phyloP scores from a whole-genome alignment of 1,140 invertebrate species.

The Drosophila lacertosa region DNA sequence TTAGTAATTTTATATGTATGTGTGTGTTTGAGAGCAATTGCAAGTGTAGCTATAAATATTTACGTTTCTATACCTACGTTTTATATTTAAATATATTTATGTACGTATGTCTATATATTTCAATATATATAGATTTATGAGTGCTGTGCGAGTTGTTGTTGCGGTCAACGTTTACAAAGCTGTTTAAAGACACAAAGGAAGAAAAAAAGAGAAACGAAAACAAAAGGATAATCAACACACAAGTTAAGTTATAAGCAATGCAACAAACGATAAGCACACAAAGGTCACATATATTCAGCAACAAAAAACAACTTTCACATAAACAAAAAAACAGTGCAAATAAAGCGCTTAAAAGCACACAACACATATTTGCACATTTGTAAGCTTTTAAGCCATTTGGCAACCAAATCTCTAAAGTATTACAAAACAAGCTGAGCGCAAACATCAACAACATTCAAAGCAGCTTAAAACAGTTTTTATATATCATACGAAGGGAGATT shows the following conservation, averaged over 20 bases:
- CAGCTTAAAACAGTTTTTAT: constrained; percentile 2
- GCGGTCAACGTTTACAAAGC: constrained; percentile 48
- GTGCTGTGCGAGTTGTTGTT: constrained; percentile 4
- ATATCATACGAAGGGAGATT: neutral
- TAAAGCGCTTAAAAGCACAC: constrained; percentile 27
- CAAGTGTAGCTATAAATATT: constrained; percentile 6
- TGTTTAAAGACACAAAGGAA: constrained; percentile 41
- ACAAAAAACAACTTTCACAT: constrained; percentile 1
- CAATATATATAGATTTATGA: constrained; percentile 6
- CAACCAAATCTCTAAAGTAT: constrained; percentile 4
- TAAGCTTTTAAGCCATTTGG: constrained; percentile 17
- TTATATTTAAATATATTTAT: constrained; percentile 12
- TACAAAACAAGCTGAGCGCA: neutral
- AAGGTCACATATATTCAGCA: constrained; percentile 9
- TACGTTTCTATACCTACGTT: constrained; percentile 50
- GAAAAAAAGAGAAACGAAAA: constrained; percentile 34
- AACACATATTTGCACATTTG: constrained; percentile 22
- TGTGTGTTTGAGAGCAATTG: neutral
- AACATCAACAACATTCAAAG: neutral
- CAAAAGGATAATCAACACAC: constrained; percentile 40
- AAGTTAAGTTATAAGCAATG: constrained; percentile 29
- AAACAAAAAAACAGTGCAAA: neutral
- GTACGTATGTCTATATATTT: constrained; percentile 10
- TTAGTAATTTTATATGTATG: constrained; percentile 14
- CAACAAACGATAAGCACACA: constrained; percentile 24